These are phyloP conservation scores for Epicampocera succincta DNA, from an alignment of 2,888 invertebrate genomes.

Conservation along the genomic window DNA sequence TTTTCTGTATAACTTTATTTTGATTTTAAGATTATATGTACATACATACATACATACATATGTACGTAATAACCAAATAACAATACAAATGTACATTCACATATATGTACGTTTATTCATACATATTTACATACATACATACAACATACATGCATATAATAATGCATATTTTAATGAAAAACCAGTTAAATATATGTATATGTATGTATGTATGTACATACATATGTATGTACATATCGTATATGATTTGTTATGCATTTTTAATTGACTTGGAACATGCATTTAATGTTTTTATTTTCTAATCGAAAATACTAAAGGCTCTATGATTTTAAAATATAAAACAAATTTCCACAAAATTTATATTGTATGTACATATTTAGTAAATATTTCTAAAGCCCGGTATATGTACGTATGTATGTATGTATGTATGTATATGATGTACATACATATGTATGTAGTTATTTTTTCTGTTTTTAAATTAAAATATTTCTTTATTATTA, in stretches of 20 bases:
- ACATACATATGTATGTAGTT: no score
- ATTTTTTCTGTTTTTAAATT: constrained; percentile 11
- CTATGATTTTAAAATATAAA: constrained; percentile 11
- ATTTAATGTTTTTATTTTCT: constrained; percentile 28
- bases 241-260: constrained; percentile 61
- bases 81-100: neutral
- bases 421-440: no score
- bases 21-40: constrained; percentile 41
- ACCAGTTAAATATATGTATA: constrained; percentile 22
- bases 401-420: no score
- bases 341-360: constrained; percentile 19
- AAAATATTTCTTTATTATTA: constrained; percentile 16
- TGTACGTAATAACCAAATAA: neutral
- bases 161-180: constrained; percentile 1
- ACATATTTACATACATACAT: neutral
- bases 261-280: constrained; percentile 62
- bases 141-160: neutral
- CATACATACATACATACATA: no score
- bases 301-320: constrained; percentile 26
- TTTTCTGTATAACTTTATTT: constrained; percentile 10
- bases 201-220: no score
- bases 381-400: no score
- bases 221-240: neutral
- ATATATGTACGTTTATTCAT: no score
- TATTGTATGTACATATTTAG: no score